Percentiles rank a stretch among this genome's conserved stretches.
Conservation (phyloP, 2,113 vertebrate species). For the Columba livia region DNA sequence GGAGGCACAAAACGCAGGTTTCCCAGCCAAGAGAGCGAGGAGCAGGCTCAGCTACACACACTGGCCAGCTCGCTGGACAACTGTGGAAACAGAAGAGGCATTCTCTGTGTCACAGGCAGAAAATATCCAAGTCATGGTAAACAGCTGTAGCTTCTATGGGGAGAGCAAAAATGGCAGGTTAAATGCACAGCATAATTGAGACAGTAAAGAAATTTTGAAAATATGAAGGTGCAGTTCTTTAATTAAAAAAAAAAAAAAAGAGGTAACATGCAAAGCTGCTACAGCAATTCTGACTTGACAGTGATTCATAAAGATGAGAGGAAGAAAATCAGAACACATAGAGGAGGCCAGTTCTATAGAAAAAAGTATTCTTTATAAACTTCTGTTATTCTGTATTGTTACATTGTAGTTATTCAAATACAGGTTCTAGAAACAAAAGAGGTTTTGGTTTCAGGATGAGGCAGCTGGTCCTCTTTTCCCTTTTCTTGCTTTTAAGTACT, state of each 20-base stretch:
- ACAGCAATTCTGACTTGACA: not conserved
- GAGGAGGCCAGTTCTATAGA: not conserved
- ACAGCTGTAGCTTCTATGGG: not conserved
- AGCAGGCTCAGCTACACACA: not conserved
- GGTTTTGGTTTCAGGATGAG: not conserved
- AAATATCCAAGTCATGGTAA: not conserved
- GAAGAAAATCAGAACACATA: not conserved
- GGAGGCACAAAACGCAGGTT: not conserved
- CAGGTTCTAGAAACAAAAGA: not conserved
- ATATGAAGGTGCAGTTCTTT: not conserved
- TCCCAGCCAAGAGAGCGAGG: not conserved
- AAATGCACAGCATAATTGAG: not conserved
- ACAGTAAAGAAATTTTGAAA: not conserved
- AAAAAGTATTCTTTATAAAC: not conserved
- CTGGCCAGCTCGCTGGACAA: not conserved
- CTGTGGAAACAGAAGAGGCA: not conserved
- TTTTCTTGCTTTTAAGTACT: not conserved
- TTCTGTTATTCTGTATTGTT: not conserved
- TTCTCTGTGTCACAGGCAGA: not conserved
- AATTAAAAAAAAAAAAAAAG: not conserved
- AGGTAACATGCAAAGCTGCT: not conserved
- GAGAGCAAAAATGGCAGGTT: not conserved
- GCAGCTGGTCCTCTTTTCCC: not conserved
- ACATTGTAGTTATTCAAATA: rapidly evolving
- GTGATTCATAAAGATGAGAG: not conserved